These are phyloP conservation scores for Antidorcas marsupialis DNA, from an alignment of 2,113 vertebrate species.

Conservation along the genomic window DNA sequence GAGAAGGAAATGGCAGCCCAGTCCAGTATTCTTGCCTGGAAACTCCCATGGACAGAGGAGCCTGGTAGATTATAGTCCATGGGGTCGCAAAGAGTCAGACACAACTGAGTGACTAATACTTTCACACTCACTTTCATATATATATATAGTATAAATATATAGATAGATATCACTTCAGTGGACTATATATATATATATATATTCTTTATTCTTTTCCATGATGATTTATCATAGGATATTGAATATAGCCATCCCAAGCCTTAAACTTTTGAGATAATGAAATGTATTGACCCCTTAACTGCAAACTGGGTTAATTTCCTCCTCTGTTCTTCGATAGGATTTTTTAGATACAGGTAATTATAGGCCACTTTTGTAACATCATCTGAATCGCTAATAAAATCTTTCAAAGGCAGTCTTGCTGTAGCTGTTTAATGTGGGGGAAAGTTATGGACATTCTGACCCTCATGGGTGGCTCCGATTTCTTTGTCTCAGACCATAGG, in stretches of 20 bases:
- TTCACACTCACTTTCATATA: background rate
- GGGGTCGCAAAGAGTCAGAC: background rate
- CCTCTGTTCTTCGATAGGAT: background rate
- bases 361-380: background rate
- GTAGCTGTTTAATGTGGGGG: background rate
- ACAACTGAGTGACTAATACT: background rate
- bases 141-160: background rate
- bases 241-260: background rate
- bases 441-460: background rate
- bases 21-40: background rate
- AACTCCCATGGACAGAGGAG: background rate
- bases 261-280: background rate
- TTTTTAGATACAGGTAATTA: background rate
- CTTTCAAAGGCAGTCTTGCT: background rate
- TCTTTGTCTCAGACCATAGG: background rate
- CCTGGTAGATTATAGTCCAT: background rate
- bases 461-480: background rate
- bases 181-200: background rate
- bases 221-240: background rate
- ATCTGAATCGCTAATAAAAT: background rate
- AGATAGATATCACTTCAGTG: background rate
- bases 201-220: background rate
- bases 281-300: background rate
- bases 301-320: background rate
- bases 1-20: background rate